Evolutionary conservation across 2,888 invertebrate genomes (phyloP), one percentile per base, ranked within the genome.

Genomic region (Sphaeridia pumilis): DNA sequence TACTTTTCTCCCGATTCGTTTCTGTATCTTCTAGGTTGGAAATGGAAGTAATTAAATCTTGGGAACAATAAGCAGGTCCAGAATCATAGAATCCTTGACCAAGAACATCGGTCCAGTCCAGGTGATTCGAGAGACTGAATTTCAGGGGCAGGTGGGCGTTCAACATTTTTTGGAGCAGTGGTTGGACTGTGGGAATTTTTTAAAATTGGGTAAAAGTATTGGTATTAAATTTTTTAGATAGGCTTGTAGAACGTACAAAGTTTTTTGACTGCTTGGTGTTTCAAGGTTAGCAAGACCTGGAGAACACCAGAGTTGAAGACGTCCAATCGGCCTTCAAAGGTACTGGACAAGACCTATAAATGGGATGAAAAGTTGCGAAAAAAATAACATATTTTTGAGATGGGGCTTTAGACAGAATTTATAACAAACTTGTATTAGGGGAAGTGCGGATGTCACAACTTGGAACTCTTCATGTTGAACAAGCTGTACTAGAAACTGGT

Each of bases 51-150:
- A 46, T 26, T 14, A 45, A 45, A 38, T 36, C 46, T 3, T 45
- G 25, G 14, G 35, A 14, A 38, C 46, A 38, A 4, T 38, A 45
- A n/a, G 21, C 45, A 20, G 21, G 25, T n/a, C 61, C 61, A 55
- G 48, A 48, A 21, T 61, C 61, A 41, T 51, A 66, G 52, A 66
- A 67, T 14, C 70, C 70, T 56, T 71, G 68, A 61, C 72, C 69
- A 0, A 79, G 80, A 21, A 75, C 71, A 53, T 82, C 81, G 56
- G 75, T 77, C 34, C 81, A 73, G 2, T 77, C 76, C 27, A 82
- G 67, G 2, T 74, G 72, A 4, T 80, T 79, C 0, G 76, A 77
- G 60, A 79, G 76, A 1, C 78, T 78, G 51, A 82, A 76, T 66
- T 82, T 82, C 26, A 78, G 74, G 0, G 81, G 77, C 0, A 80